Percentiles rank a stretch among this genome's conserved stretches.
These are phyloP conservation scores for Leptarthrus brevirostris DNA, from an alignment of 2,888 invertebrate species.

Conservation along the genomic window DNA sequence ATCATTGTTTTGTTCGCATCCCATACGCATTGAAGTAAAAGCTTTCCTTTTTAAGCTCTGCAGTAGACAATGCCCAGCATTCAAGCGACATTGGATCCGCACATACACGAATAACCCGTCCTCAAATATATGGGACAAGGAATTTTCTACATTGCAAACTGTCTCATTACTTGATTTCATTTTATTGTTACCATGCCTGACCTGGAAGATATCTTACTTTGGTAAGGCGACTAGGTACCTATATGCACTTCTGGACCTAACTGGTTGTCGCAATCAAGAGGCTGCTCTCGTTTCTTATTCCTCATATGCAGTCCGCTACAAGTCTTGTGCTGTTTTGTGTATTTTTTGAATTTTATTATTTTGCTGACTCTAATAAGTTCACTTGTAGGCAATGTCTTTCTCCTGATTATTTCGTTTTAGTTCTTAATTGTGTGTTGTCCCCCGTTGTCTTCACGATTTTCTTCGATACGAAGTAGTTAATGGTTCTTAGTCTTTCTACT, in stretches of 20 bases:
- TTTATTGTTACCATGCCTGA: conserved; percentile 28
- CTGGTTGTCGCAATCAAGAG: conserved; percentile 12
- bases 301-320: conserved; percentile 19
- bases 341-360: conserved; percentile 46
- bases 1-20: no score
- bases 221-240: neutral
- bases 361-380: conserved; percentile 42
- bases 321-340: conserved; percentile 40
- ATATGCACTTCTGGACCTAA: conserved; percentile 26
- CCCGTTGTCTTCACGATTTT: conserved; percentile 2
- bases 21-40: no score
- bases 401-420: conserved; percentile 46
- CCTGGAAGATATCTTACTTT: conserved; percentile 40
- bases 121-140: conserved; percentile 48
- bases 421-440: conserved; percentile 46
- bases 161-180: conserved; percentile 44
- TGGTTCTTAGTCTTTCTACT: conserved; percentile 3
- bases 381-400: conserved; percentile 41
- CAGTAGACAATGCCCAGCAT: no score
- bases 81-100: no score
- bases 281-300: conserved; percentile 14
- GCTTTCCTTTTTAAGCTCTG: no score
- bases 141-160: conserved; percentile 41
- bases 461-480: neutral
- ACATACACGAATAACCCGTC: no score